Evolutionary conservation across 2,113 vertebrate genomes (phyloP).

Genomic region (Hydropotes inermis): DNA sequence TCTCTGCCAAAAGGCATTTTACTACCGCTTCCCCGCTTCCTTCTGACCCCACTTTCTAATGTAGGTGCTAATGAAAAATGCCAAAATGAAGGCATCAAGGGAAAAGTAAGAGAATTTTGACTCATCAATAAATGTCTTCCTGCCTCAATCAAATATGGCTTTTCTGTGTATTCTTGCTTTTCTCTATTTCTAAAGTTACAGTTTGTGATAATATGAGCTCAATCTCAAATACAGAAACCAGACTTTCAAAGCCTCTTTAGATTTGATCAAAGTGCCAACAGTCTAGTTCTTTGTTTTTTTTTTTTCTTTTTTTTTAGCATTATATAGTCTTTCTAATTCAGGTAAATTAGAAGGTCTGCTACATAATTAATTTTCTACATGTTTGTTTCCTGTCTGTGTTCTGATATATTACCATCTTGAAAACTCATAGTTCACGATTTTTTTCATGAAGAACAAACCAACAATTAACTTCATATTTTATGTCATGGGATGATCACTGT

Average conservation of each 20-base stretch:
- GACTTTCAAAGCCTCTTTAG: neutral
- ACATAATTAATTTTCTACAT: neutral
- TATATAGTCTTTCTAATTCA: neutral
- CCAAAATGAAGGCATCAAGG: neutral
- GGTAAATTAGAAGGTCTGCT: neutral
- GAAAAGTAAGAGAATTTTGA: neutral
- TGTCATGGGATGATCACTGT: neutral
- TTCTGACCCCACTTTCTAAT: neutral
- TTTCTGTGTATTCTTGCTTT: slow-evolving; percentile 18
- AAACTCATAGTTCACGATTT: neutral
- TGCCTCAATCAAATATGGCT: neutral
- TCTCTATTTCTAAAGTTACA: neutral
- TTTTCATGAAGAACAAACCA: slow-evolving; percentile 26
- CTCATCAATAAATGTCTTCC: neutral
- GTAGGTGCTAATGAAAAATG: slow-evolving; percentile 6
- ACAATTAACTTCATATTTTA: neutral
- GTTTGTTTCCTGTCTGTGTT: slow-evolving; percentile 1
- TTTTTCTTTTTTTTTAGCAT: neutral
- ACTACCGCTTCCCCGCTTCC: neutral
- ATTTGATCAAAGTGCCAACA: neutral
- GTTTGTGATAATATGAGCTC: neutral
- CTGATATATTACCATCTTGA: neutral
- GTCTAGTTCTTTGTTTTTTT: neutral
- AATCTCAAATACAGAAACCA: slow-evolving; percentile 19
- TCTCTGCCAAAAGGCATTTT: slow-evolving; percentile 18